Evolutionary conservation across 2,888 invertebrate genomes (phyloP).

Genomic region (Zelleria hepariella): DNA sequence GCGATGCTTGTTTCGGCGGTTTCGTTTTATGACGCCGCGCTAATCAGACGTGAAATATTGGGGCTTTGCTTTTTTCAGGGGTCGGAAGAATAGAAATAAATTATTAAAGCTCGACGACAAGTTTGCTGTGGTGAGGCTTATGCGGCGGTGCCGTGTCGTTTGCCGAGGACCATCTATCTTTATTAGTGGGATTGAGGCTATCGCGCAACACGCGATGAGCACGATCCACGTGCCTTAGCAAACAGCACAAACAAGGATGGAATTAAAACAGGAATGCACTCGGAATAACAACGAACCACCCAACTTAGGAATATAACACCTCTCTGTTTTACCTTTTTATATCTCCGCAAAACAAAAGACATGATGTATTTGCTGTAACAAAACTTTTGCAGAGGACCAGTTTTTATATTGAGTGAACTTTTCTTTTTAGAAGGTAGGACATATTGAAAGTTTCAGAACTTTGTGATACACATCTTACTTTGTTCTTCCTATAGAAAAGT

Average conservation of each 20-base stretch:
- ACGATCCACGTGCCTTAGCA: not conserved
- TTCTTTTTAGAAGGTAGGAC: conserved; percentile 13
- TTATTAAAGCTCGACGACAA: conserved; percentile 19
- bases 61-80: conserved; percentile 7
- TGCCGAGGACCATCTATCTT: conserved; percentile 15
- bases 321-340: too few species aligned
- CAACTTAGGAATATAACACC: too few species aligned
- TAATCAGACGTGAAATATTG: conserved; percentile 6
- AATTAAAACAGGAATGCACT: not conserved
- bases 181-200: conserved; percentile 18
- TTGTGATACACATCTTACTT: conserved; percentile 52
- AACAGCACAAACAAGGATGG: not conserved
- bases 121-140: conserved; percentile 10
- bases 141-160: conserved; percentile 8
- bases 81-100: conserved; percentile 19
- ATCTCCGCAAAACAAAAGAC: too few species aligned
- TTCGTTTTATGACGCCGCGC: not conserved
- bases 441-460: conserved; percentile 50
- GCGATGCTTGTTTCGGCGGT: not conserved
- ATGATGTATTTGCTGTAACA: too few species aligned
- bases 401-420: conserved; percentile 39
- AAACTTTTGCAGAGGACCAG: too few species aligned
- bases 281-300: not conserved
- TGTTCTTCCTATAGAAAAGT: conserved; percentile 53
- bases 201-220: conserved; percentile 13